Evolutionary conservation across 2,888 invertebrate species (phyloP), one percentile per base, ranked within the genome.

Genomic region (Heliconius cydno): DNA sequence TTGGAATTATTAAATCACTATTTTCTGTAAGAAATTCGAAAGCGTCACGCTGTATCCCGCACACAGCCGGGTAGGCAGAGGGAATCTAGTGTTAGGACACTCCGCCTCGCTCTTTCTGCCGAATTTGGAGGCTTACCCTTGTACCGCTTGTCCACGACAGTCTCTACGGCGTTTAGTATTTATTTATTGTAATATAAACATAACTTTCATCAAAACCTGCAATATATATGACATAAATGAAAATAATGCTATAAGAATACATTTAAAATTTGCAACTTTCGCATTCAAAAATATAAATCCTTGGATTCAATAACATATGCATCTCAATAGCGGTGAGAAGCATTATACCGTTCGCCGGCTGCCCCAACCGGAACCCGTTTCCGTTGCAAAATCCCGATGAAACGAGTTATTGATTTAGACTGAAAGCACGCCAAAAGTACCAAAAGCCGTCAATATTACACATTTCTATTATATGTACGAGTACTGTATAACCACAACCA

Each of bases 321-420:
- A 79, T 79, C 70, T 74, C 74, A 75, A 79, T 79, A 70, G 57
- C 79, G 60, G 68, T 79, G 60, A 75, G 73, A 75, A 68, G 70
- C 68, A 79, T 79, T 75, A 70, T 70, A 74, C 30, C 68, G 68
- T 75, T 75, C 68, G 75, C 75, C 74, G 68, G 66, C 74, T 74
- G 74, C 66, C 30, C 30, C 41, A 68, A 41, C 63, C 60, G 63
- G 67, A 79, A 79, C 38, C 67, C 10, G 46, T 46, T 67, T 78
- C 73, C 72, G 73, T 66, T 34, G 60, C 73, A 60, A 57, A 73
- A 60, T 73, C 60, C 60, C 73, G 60, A 73, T 25, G 57, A 73
- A 73, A 60, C 73, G 73, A 73, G 73, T 73, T 73, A 60, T 60
- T 73, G 73, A 73, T 73, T 73, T 34, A 60, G 73, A 60, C 25